These are phyloP conservation scores for Bettongia penicillata DNA, from an alignment of 2,113 vertebrate genomes.

Conservation along the genomic window DNA sequence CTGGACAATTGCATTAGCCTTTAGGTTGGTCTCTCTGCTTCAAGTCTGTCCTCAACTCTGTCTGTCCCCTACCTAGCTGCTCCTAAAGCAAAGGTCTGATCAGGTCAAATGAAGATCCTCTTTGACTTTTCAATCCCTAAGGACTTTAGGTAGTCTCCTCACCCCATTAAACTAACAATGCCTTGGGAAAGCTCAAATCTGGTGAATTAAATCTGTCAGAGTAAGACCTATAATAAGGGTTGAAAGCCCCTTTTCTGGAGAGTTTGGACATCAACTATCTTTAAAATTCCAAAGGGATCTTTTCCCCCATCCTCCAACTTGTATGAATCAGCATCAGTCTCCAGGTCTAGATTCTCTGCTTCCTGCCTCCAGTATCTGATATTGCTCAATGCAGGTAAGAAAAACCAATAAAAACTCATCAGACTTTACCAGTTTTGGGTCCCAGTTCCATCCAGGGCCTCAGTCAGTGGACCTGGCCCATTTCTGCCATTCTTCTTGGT, in stretches of 20 bases:
- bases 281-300: not conserved
- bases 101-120: not conserved
- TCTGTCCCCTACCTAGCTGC: not conserved
- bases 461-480: not conserved
- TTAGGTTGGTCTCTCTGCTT: not conserved
- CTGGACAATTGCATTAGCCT: not conserved
- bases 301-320: not conserved
- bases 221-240: not conserved
- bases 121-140: not conserved
- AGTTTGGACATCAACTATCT: not conserved
- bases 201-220: not conserved
- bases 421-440: not conserved
- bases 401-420: not conserved
- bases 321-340: not conserved
- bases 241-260: not conserved
- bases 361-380: not conserved
- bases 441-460: not conserved
- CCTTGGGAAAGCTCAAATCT: not conserved
- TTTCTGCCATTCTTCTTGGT: not conserved
- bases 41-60: not conserved
- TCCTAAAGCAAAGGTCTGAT: not conserved
- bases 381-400: not conserved
- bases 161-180: not conserved
- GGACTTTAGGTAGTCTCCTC: not conserved
- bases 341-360: not conserved